Conservation (phyloP, 2,888 invertebrate genomes). For the Ochlodes sylvanus region DNA sequence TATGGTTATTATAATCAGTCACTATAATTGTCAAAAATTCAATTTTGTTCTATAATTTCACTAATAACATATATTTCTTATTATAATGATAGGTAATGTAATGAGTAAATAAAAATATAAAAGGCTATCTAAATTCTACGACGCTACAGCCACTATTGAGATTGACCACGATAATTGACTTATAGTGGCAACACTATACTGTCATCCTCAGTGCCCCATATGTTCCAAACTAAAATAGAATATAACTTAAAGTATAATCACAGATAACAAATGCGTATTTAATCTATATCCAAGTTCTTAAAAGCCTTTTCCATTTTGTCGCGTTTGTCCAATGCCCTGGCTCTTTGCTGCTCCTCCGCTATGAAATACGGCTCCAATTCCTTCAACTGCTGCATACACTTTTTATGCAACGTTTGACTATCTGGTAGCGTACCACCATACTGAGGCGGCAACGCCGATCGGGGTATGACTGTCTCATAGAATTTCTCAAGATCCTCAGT, state of each 20-base stretch:
- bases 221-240: background rate
- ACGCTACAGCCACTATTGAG: background rate
- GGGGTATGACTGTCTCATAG: conserved; percentile 82
- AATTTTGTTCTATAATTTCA: no score
- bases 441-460: conserved; percentile 85
- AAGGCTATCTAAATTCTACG: background rate
- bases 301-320: conserved; percentile 87
- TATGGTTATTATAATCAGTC: no score
- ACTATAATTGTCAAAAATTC: no score
- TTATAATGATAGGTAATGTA: no score
- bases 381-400: conserved; percentile 69
- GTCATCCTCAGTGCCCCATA: background rate
- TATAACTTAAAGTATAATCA: conserved; percentile 1
- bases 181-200: background rate
- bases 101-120: no score
- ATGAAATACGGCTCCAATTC: conserved; percentile 68
- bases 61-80: no score
- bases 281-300: conserved; percentile 90
- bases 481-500: conserved; percentile 83
- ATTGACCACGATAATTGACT: conserved; percentile 8
- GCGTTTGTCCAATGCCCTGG: conserved; percentile 69
- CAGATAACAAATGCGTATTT: conserved; percentile 39
- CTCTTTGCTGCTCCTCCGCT: conserved; percentile 73
- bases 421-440: conserved; percentile 86
- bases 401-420: conserved; percentile 72